Percentiles rank a stretch among this genome's conserved stretches.
Conservation (phyloP, 2,888 invertebrate genomes). For the Idaea dimidiata region DNA sequence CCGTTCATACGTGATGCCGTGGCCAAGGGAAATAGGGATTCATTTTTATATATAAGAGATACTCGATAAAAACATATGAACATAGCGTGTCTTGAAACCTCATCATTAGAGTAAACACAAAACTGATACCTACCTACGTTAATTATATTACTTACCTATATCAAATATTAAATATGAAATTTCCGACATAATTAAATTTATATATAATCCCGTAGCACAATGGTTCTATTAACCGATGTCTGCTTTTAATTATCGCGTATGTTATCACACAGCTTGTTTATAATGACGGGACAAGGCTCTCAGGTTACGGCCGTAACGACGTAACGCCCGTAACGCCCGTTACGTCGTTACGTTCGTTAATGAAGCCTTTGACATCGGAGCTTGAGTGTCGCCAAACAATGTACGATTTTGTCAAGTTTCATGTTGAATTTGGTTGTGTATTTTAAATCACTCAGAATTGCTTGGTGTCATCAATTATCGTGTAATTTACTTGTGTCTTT, state of each 20-base stretch:
- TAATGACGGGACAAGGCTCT: slow-evolving; percentile 24
- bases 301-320: slow-evolving; percentile 19
- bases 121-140: background rate
- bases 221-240: slow-evolving; percentile 5
- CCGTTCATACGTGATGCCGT: too few relatives aligned
- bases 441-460: too few relatives aligned
- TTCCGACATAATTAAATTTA: slow-evolving; percentile 4
- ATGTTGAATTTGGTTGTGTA: background rate
- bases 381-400: slow-evolving; percentile 4
- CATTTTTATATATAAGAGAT: too few relatives aligned
- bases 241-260: slow-evolving; percentile 10
- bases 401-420: slow-evolving; percentile 1
- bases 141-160: background rate
- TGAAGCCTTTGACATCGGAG: slow-evolving; percentile 24
- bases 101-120: background rate
- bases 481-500: too few relatives aligned
- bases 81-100: background rate
- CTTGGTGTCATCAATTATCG: too few relatives aligned
- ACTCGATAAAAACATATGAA: too few relatives aligned
- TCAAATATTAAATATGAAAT: background rate
- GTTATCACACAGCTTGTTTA: slow-evolving; percentile 19
- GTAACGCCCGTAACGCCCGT: slow-evolving; percentile 14
- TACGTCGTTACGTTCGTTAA: slow-evolving; percentile 9
- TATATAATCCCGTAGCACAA: slow-evolving; percentile 2
- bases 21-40: too few relatives aligned